Evolutionary conservation across 2,797 vertebrate species (phyloP).

Genomic region (Acanthiza pusilla): DNA sequence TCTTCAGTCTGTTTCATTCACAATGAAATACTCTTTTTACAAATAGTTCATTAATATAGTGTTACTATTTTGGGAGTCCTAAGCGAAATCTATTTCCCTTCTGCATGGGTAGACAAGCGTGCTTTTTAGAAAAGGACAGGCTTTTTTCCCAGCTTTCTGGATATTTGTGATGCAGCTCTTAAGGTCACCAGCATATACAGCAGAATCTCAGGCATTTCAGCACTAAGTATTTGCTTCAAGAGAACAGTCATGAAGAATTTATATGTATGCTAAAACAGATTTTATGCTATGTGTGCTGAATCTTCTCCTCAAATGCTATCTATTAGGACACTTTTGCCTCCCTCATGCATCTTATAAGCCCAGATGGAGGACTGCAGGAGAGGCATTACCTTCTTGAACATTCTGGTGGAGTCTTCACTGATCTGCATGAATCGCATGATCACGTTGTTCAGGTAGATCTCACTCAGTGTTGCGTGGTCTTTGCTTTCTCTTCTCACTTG

Average conservation of each 20-base stretch:
- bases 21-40: not conserved
- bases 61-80: not conserved
- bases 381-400: slow-evolving; percentile 92
- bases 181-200: not conserved
- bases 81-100: not conserved
- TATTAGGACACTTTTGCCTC: not conserved
- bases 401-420: slow-evolving; percentile 94
- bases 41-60: slow-evolving; percentile 24
- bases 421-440: slow-evolving; percentile 99
- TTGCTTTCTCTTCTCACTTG: slow-evolving; percentile 98
- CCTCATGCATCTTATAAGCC: not conserved
- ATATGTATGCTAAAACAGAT: slow-evolving; percentile 8
- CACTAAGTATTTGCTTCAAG: not conserved
- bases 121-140: not conserved
- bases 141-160: not conserved
- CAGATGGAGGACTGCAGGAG: not conserved
- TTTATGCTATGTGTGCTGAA: slow-evolving; percentile 6
- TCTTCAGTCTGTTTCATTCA: not conserved
- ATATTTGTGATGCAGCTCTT: not conserved
- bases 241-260: slow-evolving; percentile 52
- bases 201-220: not conserved
- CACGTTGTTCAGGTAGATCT: slow-evolving; percentile 99
- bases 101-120: not conserved
- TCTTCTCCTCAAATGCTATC: slow-evolving; percentile 22
- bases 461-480: slow-evolving; percentile 94